phyloP scores from a whole-genome alignment of 2,888 invertebrate species.

The Sericinus montela region DNA sequence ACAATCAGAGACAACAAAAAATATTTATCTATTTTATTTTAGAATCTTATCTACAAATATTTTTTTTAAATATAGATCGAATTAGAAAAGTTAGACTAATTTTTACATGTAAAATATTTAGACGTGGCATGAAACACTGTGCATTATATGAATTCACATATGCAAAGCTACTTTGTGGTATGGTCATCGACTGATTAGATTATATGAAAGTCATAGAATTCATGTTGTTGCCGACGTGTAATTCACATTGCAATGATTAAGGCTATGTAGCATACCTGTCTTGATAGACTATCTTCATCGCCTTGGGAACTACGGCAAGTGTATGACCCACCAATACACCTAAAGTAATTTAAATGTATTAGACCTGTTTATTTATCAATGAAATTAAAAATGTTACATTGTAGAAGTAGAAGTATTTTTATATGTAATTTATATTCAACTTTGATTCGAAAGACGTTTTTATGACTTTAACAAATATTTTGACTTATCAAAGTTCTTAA shows the following conservation, averaged over 20 bases:
- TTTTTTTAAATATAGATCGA: too few relatives aligned
- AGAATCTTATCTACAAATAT: too few relatives aligned
- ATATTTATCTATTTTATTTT: too few relatives aligned
- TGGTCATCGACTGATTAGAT: not conserved
- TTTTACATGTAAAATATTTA: not conserved
- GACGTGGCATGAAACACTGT: not conserved
- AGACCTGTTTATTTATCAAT: too few relatives aligned
- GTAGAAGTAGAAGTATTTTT: too few relatives aligned
- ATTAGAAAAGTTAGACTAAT: too few relatives aligned
- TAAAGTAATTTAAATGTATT: constrained; percentile 27
- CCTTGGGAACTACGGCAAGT: constrained; percentile 71
- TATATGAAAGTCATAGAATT: constrained; percentile 19
- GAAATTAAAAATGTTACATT: too few relatives aligned
- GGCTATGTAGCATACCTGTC: constrained; percentile 56
- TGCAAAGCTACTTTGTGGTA: constrained; percentile 2
- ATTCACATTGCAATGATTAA: constrained; percentile 1
- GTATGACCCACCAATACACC: constrained; percentile 82
- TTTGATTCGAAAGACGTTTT: too few relatives aligned
- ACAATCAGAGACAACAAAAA: too few relatives aligned
- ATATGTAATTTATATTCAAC: too few relatives aligned
- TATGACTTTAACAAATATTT: too few relatives aligned
- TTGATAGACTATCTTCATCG: constrained; percentile 81
- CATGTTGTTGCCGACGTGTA: constrained; percentile 7
- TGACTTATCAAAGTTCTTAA: too few relatives aligned
- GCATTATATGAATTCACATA: constrained; percentile 1